Evolutionary conservation across 2,888 invertebrate genomes (phyloP), one percentile per base, ranked within the genome.

Genomic region (Helleia helle): DNA sequence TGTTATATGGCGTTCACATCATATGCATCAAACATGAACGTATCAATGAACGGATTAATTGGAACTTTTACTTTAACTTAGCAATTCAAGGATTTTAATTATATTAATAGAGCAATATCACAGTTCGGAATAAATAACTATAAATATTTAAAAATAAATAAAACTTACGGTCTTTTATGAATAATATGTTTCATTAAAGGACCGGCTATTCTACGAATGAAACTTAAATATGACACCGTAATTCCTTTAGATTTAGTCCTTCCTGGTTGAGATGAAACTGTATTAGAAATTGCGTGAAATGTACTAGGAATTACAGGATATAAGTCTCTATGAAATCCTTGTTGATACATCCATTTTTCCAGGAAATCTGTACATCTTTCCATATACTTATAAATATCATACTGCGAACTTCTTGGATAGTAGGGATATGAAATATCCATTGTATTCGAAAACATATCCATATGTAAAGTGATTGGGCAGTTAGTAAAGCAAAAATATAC

Each of bases 301-400:
- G 80, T 76, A 48, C 79, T 77, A 15, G 84, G 84, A 50, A 84
- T 76, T 40, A 64, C 60, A 1, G 84, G 83, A 54, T 62, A 76
- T 36, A 84, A 62, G 48, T 84, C 84, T 56, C 77, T 71, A 37
- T 76, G 69, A 55, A 81, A 84, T 5, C 84, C 84, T 72, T 84
- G 83, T 40, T 70, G 70, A 46, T 71, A 83, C 76, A 84, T 70
- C 84, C 84, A 84, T 49, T 68, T 79, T 50, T 83, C 81, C 29
- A 84, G 55, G 58, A 84, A 84, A 22, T 44, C 46, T 9, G 56
- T 55, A 47, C 73, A 69, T 1, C 30, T 54, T 47, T 69, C 66
- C 62, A 80, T 60, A 46, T 83, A 81, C 11, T 70, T 54, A 48
- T 64, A 65, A 11, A 77, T 54, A 24, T 65, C 51, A 2, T 17